Percentiles rank a stretch among this genome's conserved stretches.
Conservation (phyloP, 1,140 invertebrate genomes). For the Patella vulgata region DNA sequence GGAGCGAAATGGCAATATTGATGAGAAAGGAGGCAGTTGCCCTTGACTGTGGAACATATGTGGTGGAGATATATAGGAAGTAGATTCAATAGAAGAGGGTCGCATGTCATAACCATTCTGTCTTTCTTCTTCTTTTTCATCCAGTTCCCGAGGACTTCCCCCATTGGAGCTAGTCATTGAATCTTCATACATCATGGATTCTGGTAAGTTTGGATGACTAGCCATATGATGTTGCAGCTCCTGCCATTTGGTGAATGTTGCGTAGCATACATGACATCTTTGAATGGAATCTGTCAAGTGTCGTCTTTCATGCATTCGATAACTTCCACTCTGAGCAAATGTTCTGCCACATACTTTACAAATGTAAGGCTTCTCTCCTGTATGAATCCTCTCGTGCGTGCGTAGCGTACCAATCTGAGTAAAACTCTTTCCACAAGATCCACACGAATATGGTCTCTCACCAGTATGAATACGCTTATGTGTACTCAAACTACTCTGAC, state of each 20-base stretch:
- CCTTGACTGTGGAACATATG: conserved; percentile 20
- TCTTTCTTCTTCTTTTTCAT: too few relatives aligned
- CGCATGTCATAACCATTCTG: too few relatives aligned
- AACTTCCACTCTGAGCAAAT: conserved; percentile 55
- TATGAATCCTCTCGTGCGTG: conserved; percentile 54
- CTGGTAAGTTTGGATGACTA: conserved; percentile 44
- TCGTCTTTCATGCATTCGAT: conserved; percentile 52
- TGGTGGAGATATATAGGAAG: conserved; percentile 13
- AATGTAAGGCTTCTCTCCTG: conserved; percentile 53
- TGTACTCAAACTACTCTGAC: conserved; percentile 47
- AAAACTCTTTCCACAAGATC: conserved; percentile 50
- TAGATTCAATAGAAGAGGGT: not conserved
- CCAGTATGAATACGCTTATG: conserved; percentile 57
- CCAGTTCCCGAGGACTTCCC: too few relatives aligned
- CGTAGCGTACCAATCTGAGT: conserved; percentile 55
- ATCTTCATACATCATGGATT: conserved; percentile 2
- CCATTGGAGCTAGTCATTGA: too few relatives aligned
- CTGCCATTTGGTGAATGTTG: conserved; percentile 48
- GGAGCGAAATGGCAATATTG: conserved; percentile 37
- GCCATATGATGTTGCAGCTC: conserved; percentile 49
- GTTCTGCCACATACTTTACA: conserved; percentile 54
- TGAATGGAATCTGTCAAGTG: conserved; percentile 51
- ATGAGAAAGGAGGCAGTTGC: conserved; percentile 44
- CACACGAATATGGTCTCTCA: conserved; percentile 48
- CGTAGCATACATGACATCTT: conserved; percentile 49